phyloP scores from a whole-genome alignment of 1,140 invertebrate species.

The Zaprionus vittiger region DNA sequence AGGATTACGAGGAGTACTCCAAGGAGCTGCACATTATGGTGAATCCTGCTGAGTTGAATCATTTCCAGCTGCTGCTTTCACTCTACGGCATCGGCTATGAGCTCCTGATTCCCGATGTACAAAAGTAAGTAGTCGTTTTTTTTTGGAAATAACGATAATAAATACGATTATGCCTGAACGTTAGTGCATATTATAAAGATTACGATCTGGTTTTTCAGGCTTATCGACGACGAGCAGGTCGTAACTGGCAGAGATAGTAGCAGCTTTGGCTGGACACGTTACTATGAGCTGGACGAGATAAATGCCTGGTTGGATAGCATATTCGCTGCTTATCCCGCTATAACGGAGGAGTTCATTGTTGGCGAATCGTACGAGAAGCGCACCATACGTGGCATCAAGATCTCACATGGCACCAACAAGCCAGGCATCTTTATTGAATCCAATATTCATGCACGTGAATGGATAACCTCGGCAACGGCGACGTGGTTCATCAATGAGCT shows the following conservation, averaged over 20 bases:
- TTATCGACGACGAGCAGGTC: slow-evolving; percentile 72
- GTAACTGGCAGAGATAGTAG: slow-evolving; percentile 44
- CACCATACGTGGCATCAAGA: slow-evolving; percentile 86
- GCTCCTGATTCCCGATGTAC: slow-evolving; percentile 65
- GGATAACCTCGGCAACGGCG: slow-evolving; percentile 86
- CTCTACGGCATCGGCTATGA: slow-evolving; percentile 53
- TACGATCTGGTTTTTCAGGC: slow-evolving; percentile 48
- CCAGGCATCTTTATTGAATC: slow-evolving; percentile 86
- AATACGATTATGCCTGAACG: slow-evolving; percentile 12
- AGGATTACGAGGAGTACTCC: slow-evolving; percentile 60
- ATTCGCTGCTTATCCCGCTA: slow-evolving; percentile 65
- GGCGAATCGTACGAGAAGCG: slow-evolving; percentile 86
- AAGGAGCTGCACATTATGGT: slow-evolving; percentile 72
- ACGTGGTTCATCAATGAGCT: slow-evolving; percentile 86
- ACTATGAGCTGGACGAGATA: slow-evolving; percentile 85
- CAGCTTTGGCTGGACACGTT: slow-evolving; percentile 84
- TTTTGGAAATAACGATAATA: neutral
- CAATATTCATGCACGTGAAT: slow-evolving; percentile 86
- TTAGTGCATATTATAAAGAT: slow-evolving; percentile 43
- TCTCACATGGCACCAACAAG: slow-evolving; percentile 86
- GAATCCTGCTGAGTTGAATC: slow-evolving; percentile 39
- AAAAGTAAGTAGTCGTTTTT: slow-evolving; percentile 53
- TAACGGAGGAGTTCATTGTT: slow-evolving; percentile 72
- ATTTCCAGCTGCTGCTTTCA: slow-evolving; percentile 50
- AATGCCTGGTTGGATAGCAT: slow-evolving; percentile 85